These are phyloP conservation scores for Ceratina calcarata DNA, from an alignment of 1,140 invertebrate genomes.

Conservation along the genomic window DNA sequence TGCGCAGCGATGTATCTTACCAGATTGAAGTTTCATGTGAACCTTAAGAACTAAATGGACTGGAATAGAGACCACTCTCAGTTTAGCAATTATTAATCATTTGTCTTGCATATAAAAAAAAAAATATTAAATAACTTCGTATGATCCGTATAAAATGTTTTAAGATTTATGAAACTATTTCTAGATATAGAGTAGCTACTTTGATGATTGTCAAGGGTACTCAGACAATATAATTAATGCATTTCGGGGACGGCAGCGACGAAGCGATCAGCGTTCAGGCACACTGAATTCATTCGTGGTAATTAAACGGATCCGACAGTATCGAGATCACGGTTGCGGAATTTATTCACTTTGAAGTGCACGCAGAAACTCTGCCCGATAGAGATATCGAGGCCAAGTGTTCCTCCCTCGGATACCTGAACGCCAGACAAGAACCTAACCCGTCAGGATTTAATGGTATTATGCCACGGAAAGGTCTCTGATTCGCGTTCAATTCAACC, in stretches of 20 bases:
- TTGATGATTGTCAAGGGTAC: too few relatives aligned
- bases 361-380: constrained; percentile 3
- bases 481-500: background rate
- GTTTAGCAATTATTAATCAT: too few relatives aligned
- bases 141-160: too few relatives aligned
- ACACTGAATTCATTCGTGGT: background rate
- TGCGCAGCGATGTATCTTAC: background rate
- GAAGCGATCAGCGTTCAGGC: background rate
- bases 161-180: too few relatives aligned
- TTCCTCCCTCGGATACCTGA: background rate
- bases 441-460: constrained; percentile 24
- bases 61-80: too few relatives aligned
- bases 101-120: too few relatives aligned
- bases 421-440: constrained; percentile 13
- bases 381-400: constrained; percentile 31
- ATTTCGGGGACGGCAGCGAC: background rate
- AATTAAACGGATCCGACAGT: constrained; percentile 27
- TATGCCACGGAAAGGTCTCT: background rate
- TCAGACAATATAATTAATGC: too few relatives aligned
- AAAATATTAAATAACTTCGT: too few relatives aligned
- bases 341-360: constrained; percentile 20
- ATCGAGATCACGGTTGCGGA: constrained; percentile 10
- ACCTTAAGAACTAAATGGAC: background rate
- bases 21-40: background rate
- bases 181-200: too few relatives aligned